Evolutionary conservation across 2,797 vertebrate genomes (phyloP), one percentile per base, ranked within the genome.

Genomic region (Labeo calbasu): DNA sequence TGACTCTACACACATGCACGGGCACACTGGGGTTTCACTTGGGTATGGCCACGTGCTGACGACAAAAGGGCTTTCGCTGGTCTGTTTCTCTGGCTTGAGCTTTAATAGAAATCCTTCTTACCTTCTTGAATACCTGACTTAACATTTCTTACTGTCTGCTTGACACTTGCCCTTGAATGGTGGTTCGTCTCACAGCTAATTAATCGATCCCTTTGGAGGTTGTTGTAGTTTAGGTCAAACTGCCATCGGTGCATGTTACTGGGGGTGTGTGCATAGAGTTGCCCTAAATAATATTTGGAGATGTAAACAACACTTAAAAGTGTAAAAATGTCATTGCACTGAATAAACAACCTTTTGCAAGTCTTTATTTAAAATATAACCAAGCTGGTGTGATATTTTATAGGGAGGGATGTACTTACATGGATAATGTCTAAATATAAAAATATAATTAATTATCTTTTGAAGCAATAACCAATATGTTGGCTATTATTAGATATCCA

Each of bases 21-120:
- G 50, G 48, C 53, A 55, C 48, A 73, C 21, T 55, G 40, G 40
- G 84, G 40, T 55, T 59, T 69, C 28, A 25, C 71, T n/a, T 40
- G 46, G 21, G 17, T 66, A 65, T n/a, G 79, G 61, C 77, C 23
- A 19, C 5, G 8, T 73, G 79, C 75, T 73, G 17, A 63, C 55
- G 71, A 15, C 23, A 40, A 48, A 50, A 65, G 28, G 48, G 46
- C 57, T 75, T 75, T 53, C 1, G 5, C 10, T 66, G 23, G n/a
- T 61, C 40, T 50, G 17, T 71, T 72, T 81, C 55, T 40, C 19
- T 73, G 69, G 69, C 80, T 73, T 73, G 69, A 23, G 43, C 40
- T 81, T 61, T 2, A 32, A 2, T 53, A 8, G 32, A 25, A 71
- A 71, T 46, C n/a, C 11, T 32, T 21, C 36, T 50, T 61, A 4